These are phyloP conservation scores for Tetragonisca angustula DNA, from an alignment of 2,888 invertebrate species.

Conservation along the genomic window DNA sequence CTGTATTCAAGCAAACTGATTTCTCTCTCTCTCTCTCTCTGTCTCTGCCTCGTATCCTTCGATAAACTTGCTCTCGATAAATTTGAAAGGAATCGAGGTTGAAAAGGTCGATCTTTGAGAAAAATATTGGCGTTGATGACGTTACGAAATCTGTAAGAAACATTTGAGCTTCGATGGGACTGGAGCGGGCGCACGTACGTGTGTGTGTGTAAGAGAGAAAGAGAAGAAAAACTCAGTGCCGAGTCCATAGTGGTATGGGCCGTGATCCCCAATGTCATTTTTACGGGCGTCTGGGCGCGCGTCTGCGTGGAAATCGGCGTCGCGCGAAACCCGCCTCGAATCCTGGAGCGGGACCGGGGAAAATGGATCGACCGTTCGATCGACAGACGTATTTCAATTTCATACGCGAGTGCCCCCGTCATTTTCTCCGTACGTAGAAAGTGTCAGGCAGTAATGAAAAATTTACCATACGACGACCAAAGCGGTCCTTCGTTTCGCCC, in stretches of 20 bases:
- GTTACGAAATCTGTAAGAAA: conserved; percentile 45
- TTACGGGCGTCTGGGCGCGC: conserved; percentile 40
- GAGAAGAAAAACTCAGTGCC: conserved; percentile 16
- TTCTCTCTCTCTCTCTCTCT: background rate
- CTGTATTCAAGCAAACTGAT: conserved; percentile 2
- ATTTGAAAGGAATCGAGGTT: conserved; percentile 17
- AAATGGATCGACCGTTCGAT: conserved; percentile 75
- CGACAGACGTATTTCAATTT: conserved; percentile 80
- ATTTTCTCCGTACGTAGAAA: conserved; percentile 74
- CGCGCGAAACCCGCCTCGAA: conserved; percentile 30
- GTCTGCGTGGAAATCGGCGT: conserved; percentile 20
- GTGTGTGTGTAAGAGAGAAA: background rate
- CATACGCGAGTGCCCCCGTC: conserved; percentile 77
- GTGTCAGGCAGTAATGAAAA: conserved; percentile 79
- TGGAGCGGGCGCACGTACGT: background rate
- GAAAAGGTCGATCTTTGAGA: background rate
- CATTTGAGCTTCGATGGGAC: background rate
- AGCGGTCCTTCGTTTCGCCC: background rate
- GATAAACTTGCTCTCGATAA: conserved; percentile 37
- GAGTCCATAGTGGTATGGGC: conserved; percentile 36
- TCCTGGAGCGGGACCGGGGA: conserved; percentile 27
- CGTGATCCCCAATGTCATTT: conserved; percentile 64
- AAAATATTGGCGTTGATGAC: conserved; percentile 21
- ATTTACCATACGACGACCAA: conserved; percentile 72
- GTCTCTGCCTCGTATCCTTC: background rate